phyloP scores from a whole-genome alignment of 2,888 invertebrate species.

The Muscina levida region DNA sequence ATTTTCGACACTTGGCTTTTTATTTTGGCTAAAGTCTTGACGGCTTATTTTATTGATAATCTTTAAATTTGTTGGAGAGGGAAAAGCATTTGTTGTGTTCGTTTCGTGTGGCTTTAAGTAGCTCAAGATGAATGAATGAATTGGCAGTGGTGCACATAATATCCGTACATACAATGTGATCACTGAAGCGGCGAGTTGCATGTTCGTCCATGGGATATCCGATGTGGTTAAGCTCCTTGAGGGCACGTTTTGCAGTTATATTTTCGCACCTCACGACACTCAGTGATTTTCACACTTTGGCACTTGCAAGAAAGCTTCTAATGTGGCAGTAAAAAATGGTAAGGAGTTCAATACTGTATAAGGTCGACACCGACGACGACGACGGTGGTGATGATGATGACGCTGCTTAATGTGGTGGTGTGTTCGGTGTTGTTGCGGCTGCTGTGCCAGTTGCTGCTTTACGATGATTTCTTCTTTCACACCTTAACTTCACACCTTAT shows the following conservation, averaged over 20 bases:
- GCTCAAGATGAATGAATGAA: constrained; percentile 61
- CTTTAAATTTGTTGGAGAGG: neutral
- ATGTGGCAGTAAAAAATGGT: neutral
- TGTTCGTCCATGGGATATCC: constrained; percentile 52
- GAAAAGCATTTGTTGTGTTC: constrained; percentile 48
- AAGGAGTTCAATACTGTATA: neutral
- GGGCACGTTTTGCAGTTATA: constrained; percentile 73
- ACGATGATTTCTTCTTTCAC: constrained; percentile 61
- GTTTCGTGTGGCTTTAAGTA: constrained; percentile 52
- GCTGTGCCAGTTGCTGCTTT: constrained; percentile 4
- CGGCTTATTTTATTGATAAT: constrained; percentile 62
- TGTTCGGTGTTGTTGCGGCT: neutral
- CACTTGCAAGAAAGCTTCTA: neutral
- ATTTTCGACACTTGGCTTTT: constrained; percentile 72
- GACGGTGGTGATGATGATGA: constrained; percentile 48
- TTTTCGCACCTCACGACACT: constrained; percentile 73
- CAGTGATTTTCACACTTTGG: constrained; percentile 26
- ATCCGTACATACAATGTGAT: neutral
- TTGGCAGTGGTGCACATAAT: constrained; percentile 37
- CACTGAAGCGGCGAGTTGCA: constrained; percentile 42
- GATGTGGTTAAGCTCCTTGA: constrained; percentile 40
- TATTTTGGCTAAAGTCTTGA: constrained; percentile 38
- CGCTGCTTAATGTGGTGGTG: constrained; percentile 50
- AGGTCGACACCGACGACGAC: constrained; percentile 48
- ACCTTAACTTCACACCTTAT: constrained; percentile 64